A percentile compares a stretch with the other conserved stretches of the same genome.
Conservation (phyloP, 2,113 vertebrate genomes). For the Sander lucioperca region DNA sequence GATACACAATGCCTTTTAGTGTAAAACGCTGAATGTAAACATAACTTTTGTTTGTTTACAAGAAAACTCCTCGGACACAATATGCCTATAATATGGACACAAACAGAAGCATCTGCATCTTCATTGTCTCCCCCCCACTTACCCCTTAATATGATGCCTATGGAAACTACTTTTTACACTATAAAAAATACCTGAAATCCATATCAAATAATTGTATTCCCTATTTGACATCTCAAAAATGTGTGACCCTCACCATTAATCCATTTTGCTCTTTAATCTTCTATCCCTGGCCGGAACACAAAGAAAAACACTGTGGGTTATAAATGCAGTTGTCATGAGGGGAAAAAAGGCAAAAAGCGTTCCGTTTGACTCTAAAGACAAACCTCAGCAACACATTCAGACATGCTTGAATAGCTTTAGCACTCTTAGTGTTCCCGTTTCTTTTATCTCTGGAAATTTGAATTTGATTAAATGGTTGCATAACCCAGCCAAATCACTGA, state of each 20-base stretch:
- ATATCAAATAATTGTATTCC: no score
- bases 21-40: no score
- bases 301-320: slow-evolving; percentile 9
- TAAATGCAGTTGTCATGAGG: slow-evolving; percentile 43
- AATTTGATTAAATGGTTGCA: slow-evolving; percentile 69
- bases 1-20: no score
- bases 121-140: no score
- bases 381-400: slow-evolving; percentile 71
- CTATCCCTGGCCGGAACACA: slow-evolving; percentile 4
- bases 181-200: neutral
- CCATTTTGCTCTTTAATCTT: slow-evolving; percentile 6
- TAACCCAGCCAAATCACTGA: slow-evolving; percentile 46
- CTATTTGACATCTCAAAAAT: neutral
- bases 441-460: slow-evolving; percentile 58
- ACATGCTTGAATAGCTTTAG: slow-evolving; percentile 54
- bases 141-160: no score
- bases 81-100: no score
- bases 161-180: neutral
- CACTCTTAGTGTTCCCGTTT: slow-evolving; percentile 35
- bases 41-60: no score
- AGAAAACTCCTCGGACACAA: no score
- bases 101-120: no score
- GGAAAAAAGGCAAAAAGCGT: slow-evolving; percentile 34
- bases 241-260: neutral
- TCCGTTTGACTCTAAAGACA: slow-evolving; percentile 48